A percentile compares a stretch with the other conserved stretches of the same genome.
phyloP scores from a whole-genome alignment of 2,888 invertebrate genomes.

The Ornithoptera priamus region DNA sequence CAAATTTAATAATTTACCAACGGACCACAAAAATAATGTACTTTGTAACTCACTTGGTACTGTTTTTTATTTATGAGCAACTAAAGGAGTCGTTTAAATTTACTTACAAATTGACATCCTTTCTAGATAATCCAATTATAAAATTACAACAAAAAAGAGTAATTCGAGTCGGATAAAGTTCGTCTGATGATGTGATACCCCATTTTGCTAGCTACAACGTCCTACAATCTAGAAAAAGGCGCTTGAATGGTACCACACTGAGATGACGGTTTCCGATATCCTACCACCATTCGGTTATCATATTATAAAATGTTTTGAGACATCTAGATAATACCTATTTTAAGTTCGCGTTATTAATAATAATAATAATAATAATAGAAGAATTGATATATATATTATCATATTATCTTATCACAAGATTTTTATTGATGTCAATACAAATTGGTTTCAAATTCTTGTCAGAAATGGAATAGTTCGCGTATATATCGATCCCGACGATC shows the following conservation, averaged over 20 bases:
- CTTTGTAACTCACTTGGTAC: not conserved
- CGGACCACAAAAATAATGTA: not conserved
- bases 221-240: too few relatives aligned
- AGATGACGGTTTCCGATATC: too few relatives aligned
- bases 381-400: not conserved
- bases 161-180: too few relatives aligned
- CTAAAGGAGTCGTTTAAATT: too few relatives aligned
- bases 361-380: not conserved
- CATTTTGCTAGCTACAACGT: too few relatives aligned
- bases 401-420: not conserved
- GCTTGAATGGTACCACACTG: too few relatives aligned
- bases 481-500: conserved; percentile 66
- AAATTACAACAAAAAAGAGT: too few relatives aligned
- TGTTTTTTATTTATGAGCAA: too few relatives aligned
- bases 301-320: not conserved
- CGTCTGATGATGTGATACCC: too few relatives aligned
- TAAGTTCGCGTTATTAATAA: not conserved
- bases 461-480: conserved; percentile 65
- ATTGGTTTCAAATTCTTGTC: conserved; percentile 32
- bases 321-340: not conserved
- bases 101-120: too few relatives aligned
- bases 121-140: too few relatives aligned
- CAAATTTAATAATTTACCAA: not conserved
- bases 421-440: not conserved
- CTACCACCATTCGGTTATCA: too few relatives aligned